Conservation (phyloP, 2,113 vertebrate genomes). For the Tragelaphus scriptus region DNA sequence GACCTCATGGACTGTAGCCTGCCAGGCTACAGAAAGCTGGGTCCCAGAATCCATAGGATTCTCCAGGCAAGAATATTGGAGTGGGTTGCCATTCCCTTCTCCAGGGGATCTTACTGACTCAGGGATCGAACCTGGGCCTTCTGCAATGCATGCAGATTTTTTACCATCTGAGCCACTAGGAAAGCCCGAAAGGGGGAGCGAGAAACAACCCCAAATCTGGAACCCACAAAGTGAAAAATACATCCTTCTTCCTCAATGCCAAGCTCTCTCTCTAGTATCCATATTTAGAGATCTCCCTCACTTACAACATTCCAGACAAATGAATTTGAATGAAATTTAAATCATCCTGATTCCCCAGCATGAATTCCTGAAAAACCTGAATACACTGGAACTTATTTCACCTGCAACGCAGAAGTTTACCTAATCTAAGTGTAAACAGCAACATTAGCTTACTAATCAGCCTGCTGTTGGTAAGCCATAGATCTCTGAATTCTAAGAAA, state of each 20-base stretch:
- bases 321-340: conserved; percentile 39
- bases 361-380: conserved; percentile 23
- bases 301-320: conserved; percentile 13
- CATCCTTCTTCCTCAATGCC: neutral
- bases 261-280: neutral
- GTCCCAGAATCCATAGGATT: neutral
- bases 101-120: neutral
- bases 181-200: neutral
- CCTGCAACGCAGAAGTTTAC: neutral
- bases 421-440: conserved; percentile 1
- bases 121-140: neutral
- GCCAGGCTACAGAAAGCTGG: neutral
- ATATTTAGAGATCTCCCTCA: neutral
- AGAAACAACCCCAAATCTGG: neutral
- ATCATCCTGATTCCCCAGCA: conserved; percentile 13
- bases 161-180: neutral
- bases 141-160: neutral
- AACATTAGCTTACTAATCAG: conserved; percentile 7
- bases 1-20: neutral
- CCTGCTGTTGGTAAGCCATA: neutral
- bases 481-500: neutral
- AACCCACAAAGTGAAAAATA: neutral
- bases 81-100: neutral
- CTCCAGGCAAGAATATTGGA: neutral
- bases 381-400: neutral